A percentile compares a stretch with the other conserved stretches of the same genome.
Conservation (phyloP, 2,797 vertebrate genomes). For the Gymnothorax javanicus region DNA sequence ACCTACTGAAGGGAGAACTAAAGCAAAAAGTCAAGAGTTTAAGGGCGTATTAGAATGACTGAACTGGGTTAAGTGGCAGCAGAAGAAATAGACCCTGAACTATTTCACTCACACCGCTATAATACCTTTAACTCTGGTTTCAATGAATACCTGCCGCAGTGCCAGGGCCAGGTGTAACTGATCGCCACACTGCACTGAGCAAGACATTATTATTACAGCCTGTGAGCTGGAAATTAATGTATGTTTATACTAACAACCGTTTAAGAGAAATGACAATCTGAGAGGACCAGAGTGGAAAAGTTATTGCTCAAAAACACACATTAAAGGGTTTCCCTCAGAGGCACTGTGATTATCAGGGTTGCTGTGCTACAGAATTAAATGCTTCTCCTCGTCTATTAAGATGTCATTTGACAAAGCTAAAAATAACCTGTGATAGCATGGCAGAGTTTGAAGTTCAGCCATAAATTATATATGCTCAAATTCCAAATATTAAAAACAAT, state of each 20-base stretch:
- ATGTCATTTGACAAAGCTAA: slow-evolving; percentile 20
- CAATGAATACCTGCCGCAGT: not conserved
- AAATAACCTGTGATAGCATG: not conserved
- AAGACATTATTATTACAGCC: not conserved
- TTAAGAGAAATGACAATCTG: slow-evolving; percentile 7
- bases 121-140: not conserved
- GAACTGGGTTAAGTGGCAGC: not conserved
- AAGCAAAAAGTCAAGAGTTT: not conserved
- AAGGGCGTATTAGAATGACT: not conserved
- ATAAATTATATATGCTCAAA: slow-evolving; percentile 17
- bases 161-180: not conserved
- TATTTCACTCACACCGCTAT: not conserved
- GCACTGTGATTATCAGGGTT: slow-evolving; percentile 21
- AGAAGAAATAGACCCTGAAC: not conserved
- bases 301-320: slow-evolving; percentile 18
- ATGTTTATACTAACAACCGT: slow-evolving; percentile 11
- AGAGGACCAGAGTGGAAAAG: slow-evolving; percentile 8
- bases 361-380: slow-evolving; percentile 18
- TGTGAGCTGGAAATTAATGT: slow-evolving; percentile 8
- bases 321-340: slow-evolving; percentile 12
- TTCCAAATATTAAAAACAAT: slow-evolving; percentile 17
- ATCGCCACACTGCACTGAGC: not conserved
- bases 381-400: not conserved
- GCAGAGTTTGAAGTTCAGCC: not conserved
- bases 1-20: too few relatives aligned